Percentiles rank a stretch among this genome's conserved stretches.
Conservation (phyloP, 2,888 invertebrate genomes). For the Celastrina argiolus region DNA sequence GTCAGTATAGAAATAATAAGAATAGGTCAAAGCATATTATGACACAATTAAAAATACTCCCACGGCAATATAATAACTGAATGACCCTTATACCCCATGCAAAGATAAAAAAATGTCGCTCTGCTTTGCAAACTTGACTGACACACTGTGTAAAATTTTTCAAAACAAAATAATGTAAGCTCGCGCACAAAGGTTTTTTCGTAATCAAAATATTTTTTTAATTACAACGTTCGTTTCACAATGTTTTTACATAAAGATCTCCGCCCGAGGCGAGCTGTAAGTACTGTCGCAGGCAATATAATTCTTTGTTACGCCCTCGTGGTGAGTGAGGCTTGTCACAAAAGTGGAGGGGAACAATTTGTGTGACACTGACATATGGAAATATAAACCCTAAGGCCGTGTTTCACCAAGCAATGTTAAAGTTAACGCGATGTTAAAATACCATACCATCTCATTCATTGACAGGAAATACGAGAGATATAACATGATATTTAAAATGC, state of each 20-base stretch:
- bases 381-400: not conserved
- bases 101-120: not conserved
- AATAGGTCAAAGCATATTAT: too few relatives aligned
- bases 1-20: too few relatives aligned
- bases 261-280: conserved; percentile 31
- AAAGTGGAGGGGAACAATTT: conserved; percentile 24
- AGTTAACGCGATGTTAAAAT: too few relatives aligned
- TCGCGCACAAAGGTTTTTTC: not conserved
- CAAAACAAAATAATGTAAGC: not conserved
- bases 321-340: conserved; percentile 35
- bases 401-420: too few relatives aligned
- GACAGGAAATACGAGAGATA: too few relatives aligned
- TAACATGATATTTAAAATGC: too few relatives aligned
- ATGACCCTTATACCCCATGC: not conserved
- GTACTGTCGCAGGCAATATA: conserved; percentile 38
- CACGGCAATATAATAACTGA: too few relatives aligned
- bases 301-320: conserved; percentile 37
- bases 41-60: too few relatives aligned
- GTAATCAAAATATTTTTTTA: not conserved
- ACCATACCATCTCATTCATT: too few relatives aligned
- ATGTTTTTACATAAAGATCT: not conserved
- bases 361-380: conserved; percentile 3
- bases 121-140: not conserved
- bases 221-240: not conserved
- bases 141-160: not conserved